Conservation (phyloP, 1,140 invertebrate genomes). For the Drosophila teissieri region DNA sequence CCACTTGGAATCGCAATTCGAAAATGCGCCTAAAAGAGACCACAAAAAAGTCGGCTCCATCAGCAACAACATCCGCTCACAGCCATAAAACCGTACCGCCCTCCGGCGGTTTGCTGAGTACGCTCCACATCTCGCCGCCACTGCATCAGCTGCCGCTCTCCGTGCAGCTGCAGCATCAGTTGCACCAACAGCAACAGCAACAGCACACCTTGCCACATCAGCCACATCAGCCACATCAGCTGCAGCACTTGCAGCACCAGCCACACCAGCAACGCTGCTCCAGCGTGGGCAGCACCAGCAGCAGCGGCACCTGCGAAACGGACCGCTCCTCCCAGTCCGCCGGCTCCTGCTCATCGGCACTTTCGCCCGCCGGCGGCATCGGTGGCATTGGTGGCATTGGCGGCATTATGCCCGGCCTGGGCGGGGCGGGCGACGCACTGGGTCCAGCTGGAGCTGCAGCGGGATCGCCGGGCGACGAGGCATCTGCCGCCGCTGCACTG, state of each 20-base stretch:
- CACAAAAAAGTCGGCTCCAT: constrained; percentile 60
- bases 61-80: constrained; percentile 18
- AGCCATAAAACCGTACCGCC: constrained; percentile 26
- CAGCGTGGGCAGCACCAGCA: constrained; percentile 81
- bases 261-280: constrained; percentile 72
- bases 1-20: constrained; percentile 4
- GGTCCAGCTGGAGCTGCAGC: not conserved
- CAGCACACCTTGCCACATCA: constrained; percentile 6
- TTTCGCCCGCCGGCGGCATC: constrained; percentile 43
- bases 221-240: constrained; percentile 23
- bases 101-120: constrained; percentile 56
- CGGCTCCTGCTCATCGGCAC: constrained; percentile 44
- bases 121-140: constrained; percentile 24
- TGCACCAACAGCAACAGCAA: constrained; percentile 45
- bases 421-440: constrained; percentile 1
- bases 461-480: constrained; percentile 25
- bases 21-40: constrained; percentile 78
- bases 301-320: constrained; percentile 79
- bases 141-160: constrained; percentile 52
- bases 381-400: not conserved
- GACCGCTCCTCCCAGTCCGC: constrained; percentile 64
- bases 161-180: constrained; percentile 68
- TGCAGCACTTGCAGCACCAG: constrained; percentile 54
- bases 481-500: constrained; percentile 64
- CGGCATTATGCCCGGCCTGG: constrained; percentile 37